Evolutionary conservation across 2,797 vertebrate species (phyloP), one percentile per base, ranked within the genome.

Genomic region (Pantherophis vulpinus): DNA sequence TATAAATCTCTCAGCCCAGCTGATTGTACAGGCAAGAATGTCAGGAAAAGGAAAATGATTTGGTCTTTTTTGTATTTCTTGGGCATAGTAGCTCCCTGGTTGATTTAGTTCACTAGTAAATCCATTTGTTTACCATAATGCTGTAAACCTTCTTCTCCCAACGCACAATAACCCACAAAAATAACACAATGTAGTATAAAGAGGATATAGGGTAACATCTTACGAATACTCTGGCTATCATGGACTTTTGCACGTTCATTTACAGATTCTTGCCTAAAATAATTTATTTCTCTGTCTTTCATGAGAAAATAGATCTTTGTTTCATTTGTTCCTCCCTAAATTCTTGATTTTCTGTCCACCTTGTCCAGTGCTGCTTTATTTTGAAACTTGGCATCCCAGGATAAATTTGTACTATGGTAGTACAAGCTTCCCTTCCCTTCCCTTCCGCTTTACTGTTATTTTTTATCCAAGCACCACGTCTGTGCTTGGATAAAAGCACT

Each of bases 221-320:
- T 66, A 74, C 13, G 3, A 95, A 94, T 90, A 93, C 54, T 93
- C 91, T 94, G 58, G 25, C 47, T 95, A 92, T 93, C 93, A 89
- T 87, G n/a, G 42, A 88, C 93, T 95, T 95, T 58, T 88, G 2
- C 5, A 8, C 94, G 63, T 92, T 83, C 20, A 42, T 89, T 90
- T n/a, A 56, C 54, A 88, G 18, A 93, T 92, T 94, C 95, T 93
- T 95, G 54, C 60, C 66, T 1, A 1, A 94, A 94, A 61, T 37
- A 94, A 90, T 66, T 10, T n/a, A 87, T 89, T 58, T 54, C 29
- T 2, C 0, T 47, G 0, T 0, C 11, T 58, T 20, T 42, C 86
- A 58, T 12, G 63, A n/a, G 54, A 88, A 83, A 51, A 95, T 20
- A 56, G 92, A 88, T 89, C 93, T 92, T 79, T 70, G 88, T 94